Base-by-base conservation (phyloP, 2,888 invertebrate genomes). In the Volucella zonaria region DNA sequence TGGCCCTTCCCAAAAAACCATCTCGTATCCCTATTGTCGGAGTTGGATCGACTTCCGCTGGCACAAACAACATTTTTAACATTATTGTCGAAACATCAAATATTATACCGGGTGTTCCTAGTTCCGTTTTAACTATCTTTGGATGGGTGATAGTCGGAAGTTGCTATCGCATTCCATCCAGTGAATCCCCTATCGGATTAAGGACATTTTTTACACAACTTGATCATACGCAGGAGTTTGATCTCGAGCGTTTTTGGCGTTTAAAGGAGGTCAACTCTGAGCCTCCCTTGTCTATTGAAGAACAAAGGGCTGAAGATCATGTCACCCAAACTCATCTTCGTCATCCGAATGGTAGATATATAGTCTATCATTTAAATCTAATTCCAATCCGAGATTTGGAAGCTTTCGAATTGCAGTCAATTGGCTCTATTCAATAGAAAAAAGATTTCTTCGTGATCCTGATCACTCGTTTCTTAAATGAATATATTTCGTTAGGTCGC, bases 171-270 rank as follows among this genome's bases (percentile, higher is more conserved):
- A 2, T 56, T 1, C 9, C 9, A n/a, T 59, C 59, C 18, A 23
- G 18, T 3, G 18, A 23, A 23, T 14, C 15, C 14, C 6, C n/a
- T 43, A 12, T 10, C 9, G 51, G 3, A 8, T 38, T 70, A 8
- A 38, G 9, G 0, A 10, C 40, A 8, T 58, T 56, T 54, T 40
- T 38, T 31, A 47, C 49, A 9, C 31, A 43, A n/a, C 11, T 14
- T 42, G 23, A 43, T n/a, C 23, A 31, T 8, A 45, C 8, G 6
- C 23, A 54, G 38, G 70, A 14, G 6, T 49, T 49, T 18, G 38
- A 59, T 47, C n/a, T 70, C 10, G 49, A 70, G 15, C 49, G n/a
- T 8, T 73, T 73, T 18, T 61, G 71, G 61, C n/a, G 10, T 10
- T 12, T 61, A 40, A 40, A 71, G 23, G 59, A 71, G 8, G 9